Evolutionary conservation across 2,888 invertebrate genomes (phyloP), one percentile per base, ranked within the genome.

Genomic region (Tigriopus californicus): DNA sequence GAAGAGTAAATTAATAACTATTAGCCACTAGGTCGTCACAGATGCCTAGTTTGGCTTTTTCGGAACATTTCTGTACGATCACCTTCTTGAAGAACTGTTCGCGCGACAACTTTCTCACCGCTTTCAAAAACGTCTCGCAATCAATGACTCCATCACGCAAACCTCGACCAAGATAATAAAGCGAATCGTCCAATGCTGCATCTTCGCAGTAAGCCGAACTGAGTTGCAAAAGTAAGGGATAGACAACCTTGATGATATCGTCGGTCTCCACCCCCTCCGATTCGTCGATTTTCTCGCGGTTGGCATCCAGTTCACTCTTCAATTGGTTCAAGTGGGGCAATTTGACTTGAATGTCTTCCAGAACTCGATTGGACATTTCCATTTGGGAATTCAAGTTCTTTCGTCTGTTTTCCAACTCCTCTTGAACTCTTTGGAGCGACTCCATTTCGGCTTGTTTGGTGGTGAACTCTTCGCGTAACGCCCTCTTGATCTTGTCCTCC

Each of bases 141-240:
- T 94, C 94, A 68, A 99, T 88, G 8, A 90, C 88, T 62, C 86
- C 84, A 66, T 86, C 83, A 63, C 92, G 79, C 62, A 97, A 73
- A 11, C 91, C 94, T 75, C 95, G 92, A 10, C 94, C 94, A 73
- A 99, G 81, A 70, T 92, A 94, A 71, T 97, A 99, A 69, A 98
- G 92, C 62, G 94, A 89, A 77, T 98, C 98, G 75, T 98, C 97
- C 58, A 89, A 80, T 15, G 98, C 94, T 63, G 95, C 91, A 75
- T 98, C 98, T 72, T 97, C 94, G 55, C 92, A 91, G 75, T 89
- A 95, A 48, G 91, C 84, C 73, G 86, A 89, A 62, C 95, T 73
- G 68, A 97, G 80, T 70, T 86, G 86, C 67, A 1, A 72, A 72
- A 64, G 61, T 61, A 63, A 61, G n/a, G 59, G 59, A 11, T 51